Conservation (phyloP, 2,888 invertebrate species). For the Galerucella calmariensis region DNA sequence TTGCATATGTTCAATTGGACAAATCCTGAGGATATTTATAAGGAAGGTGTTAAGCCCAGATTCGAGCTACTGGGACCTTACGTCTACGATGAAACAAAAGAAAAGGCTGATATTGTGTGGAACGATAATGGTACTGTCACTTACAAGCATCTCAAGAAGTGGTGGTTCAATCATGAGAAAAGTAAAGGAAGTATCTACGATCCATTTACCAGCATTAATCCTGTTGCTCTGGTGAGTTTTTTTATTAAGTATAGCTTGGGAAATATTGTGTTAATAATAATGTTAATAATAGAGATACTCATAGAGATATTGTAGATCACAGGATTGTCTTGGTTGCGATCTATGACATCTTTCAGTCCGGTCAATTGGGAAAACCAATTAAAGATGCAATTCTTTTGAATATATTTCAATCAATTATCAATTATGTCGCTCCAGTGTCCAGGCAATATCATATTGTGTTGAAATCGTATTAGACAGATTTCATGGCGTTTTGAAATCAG, state of each 20-base stretch:
- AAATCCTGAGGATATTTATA: conserved; percentile 74
- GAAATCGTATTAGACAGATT: no score
- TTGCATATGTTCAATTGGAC: conserved; percentile 85
- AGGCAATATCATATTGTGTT: no score
- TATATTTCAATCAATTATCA: no score
- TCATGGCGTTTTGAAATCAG: no score
- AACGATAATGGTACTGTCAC: conserved; percentile 78
- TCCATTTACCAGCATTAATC: conserved; percentile 78
- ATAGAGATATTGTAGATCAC: no score
- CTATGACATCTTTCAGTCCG: no score
- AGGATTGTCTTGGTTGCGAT: no score
- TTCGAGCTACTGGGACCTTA: conserved; percentile 73
- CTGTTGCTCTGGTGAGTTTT: conserved; percentile 78
- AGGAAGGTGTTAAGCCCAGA: conserved; percentile 67
- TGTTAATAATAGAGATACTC: no score
- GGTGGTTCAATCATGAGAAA: conserved; percentile 74
- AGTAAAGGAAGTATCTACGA: conserved; percentile 79
- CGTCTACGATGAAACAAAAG: conserved; percentile 74
- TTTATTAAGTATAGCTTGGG: not conserved
- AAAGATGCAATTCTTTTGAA: no score
- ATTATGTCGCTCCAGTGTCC: no score
- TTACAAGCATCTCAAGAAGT: conserved; percentile 75
- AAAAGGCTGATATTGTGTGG: conserved; percentile 80
- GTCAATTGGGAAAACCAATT: no score
- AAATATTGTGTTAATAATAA: not conserved